Conservation (phyloP, 2,888 invertebrate species). For the Eristalinus sepulchralis region DNA sequence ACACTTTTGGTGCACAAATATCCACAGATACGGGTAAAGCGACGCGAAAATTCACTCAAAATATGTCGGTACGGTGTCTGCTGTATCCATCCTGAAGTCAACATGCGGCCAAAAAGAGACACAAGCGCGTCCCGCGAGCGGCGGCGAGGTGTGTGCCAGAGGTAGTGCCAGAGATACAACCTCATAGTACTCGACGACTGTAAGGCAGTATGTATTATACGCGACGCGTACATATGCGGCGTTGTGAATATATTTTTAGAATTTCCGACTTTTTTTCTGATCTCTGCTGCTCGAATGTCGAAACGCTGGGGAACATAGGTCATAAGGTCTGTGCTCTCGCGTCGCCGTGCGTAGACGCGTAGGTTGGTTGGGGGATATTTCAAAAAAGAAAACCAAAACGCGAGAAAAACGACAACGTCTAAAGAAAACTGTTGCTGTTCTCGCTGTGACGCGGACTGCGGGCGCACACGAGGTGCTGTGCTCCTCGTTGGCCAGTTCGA, state of each 20-base stretch:
- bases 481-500: slow-evolving; percentile 60
- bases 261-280: slow-evolving; percentile 66
- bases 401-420: slow-evolving; percentile 15
- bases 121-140: neutral
- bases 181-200: neutral
- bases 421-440: neutral
- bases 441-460: slow-evolving; percentile 5
- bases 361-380: slow-evolving; percentile 52
- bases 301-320: slow-evolving; percentile 71
- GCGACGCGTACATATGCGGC: slow-evolving; percentile 43
- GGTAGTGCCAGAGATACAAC: neutral
- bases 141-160: neutral
- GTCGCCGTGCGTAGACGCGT: slow-evolving; percentile 63
- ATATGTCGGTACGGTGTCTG: slow-evolving; percentile 5
- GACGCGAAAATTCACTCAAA: slow-evolving; percentile 22
- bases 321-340: slow-evolving; percentile 71
- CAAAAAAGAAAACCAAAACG: slow-evolving; percentile 15
- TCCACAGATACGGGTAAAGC: slow-evolving; percentile 40
- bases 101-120: slow-evolving; percentile 23
- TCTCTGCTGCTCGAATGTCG: slow-evolving; percentile 63
- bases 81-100: slow-evolving; percentile 14
- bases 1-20: slow-evolving; percentile 54
- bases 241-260: slow-evolving; percentile 63
- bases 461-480: slow-evolving; percentile 47
- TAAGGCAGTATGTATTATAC: neutral